Base-by-base conservation (phyloP, 2,113 vertebrate genomes). In the Tursiops truncatus region DNA sequence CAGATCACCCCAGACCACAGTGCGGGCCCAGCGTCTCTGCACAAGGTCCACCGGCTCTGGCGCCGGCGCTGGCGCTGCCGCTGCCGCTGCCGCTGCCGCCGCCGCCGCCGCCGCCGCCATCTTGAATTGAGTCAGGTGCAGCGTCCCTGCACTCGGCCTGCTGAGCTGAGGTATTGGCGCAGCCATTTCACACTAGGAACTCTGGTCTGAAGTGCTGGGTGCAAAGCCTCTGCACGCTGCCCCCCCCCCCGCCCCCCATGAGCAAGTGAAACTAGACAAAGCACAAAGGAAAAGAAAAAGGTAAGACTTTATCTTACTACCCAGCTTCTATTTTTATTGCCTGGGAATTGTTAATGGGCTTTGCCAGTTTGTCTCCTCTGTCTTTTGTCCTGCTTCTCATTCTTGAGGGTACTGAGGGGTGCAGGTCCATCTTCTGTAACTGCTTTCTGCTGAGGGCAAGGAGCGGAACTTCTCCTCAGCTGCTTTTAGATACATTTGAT, bases 1-100 rank as follows among this genome's bases (percentile, higher is more conserved):
- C 77, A 53, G 20, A 25, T 15, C 33, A 2, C 33, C 33, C 20
- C 56, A 58, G 56, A 58, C 20, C 20, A 58, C 56, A 1, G 3
- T 10, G 20, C 5, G 11, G 12, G 31, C 10, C 1, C 53, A 5
- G 53, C 7, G 7, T 3, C 21, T 36, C 33, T 36, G n/a, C n/a
- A 4, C 7, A 7, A 6, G 2, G 21, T 21, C 8, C 53, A 2
- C 33, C 4, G 20, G 33, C 33, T 6, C 77, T 20, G 13, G 20
- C 4, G 7, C 20, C 2, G 20, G 21, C 33, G 12, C 77, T 6
- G 13, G 20, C 13, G 20, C 50, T 6, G 21, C 21, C 33, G 20
- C 33, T 12, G 20, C 50, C 50, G 20, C 50, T 6, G 21, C 77
- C 12, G 36, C 36, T 2, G 13, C 77, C 12, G 36, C 36, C 36